phyloP scores from a whole-genome alignment of 1,140 invertebrate species.

The Coptotermes formosanus region DNA sequence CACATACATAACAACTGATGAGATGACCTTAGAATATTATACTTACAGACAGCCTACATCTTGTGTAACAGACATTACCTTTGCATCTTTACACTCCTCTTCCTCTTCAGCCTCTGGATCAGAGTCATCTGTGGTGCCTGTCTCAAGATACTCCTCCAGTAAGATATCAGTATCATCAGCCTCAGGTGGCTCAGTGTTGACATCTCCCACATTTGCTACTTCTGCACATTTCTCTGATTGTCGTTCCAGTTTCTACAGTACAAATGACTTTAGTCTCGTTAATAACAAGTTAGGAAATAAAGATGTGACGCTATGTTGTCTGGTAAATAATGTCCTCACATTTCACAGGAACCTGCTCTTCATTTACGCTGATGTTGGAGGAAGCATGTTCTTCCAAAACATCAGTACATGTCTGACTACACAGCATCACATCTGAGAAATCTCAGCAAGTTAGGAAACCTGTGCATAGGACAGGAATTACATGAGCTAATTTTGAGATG shows the following conservation, averaged over 20 bases:
- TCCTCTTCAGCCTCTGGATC: constrained; percentile 48
- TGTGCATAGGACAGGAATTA: no score
- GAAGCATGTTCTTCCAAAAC: no score
- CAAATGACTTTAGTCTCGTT: background rate
- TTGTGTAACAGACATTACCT: background rate
- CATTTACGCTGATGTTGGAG: no score
- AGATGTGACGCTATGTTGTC: no score
- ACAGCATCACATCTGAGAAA: no score
- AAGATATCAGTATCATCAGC: constrained; percentile 52
- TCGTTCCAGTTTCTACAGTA: background rate
- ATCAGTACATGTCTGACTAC: no score
- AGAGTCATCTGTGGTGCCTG: constrained; percentile 46
- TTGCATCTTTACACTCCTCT: constrained; percentile 45
- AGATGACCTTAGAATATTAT: no score
- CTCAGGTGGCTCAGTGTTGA: constrained; percentile 39
- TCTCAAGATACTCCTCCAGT: constrained; percentile 49
- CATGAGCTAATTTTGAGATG: no score
- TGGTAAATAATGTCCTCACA: no score
- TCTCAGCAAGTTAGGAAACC: no score
- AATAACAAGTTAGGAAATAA: background rate
- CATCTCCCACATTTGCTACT: background rate
- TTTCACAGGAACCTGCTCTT: no score
- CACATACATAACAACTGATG: no score
- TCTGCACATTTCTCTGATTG: background rate
- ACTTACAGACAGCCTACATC: background rate